Conservation (phyloP, 2,888 invertebrate genomes). For the Phorcus lineatus region DNA sequence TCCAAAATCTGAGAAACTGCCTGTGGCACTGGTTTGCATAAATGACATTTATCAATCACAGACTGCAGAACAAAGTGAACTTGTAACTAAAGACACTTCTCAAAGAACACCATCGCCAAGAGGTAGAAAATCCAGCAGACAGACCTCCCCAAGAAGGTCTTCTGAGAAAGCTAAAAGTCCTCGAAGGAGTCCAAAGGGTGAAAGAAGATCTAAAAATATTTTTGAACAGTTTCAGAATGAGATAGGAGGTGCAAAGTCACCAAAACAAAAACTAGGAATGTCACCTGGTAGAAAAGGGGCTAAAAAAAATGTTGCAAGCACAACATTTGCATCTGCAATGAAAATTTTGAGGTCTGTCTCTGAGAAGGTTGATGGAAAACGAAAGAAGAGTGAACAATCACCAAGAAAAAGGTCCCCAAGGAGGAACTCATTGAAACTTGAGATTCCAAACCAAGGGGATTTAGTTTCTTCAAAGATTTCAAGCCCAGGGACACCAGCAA, state of each 20-base stretch:
- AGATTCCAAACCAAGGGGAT: not conserved
- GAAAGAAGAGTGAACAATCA: not conserved
- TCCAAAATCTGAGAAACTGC: constrained; percentile 23
- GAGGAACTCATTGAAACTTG: constrained; percentile 18
- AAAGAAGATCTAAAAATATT: constrained; percentile 28
- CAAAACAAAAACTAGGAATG: not conserved
- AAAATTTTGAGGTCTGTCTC: constrained; percentile 24
- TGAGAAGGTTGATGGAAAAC: constrained; percentile 20
- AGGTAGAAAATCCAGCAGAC: not conserved
- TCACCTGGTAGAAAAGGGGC: not conserved
- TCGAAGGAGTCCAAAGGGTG: not conserved
- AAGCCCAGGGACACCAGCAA: not conserved
- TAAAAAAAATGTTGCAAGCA: not conserved
- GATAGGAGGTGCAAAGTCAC: not conserved
- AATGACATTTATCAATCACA: constrained; percentile 37
- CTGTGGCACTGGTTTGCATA: constrained; percentile 40
- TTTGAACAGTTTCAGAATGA: constrained; percentile 36
- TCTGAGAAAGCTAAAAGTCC: not conserved
- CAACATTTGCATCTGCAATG: constrained; percentile 25
- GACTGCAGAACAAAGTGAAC: constrained; percentile 21
- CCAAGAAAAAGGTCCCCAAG: constrained; percentile 27
- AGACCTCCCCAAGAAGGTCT: not conserved
- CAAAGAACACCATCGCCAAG: not conserved
- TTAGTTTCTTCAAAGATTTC: not conserved
- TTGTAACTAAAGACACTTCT: not conserved